Base-by-base conservation (phyloP, 1,140 invertebrate genomes). In the Idris sp. region DNA sequence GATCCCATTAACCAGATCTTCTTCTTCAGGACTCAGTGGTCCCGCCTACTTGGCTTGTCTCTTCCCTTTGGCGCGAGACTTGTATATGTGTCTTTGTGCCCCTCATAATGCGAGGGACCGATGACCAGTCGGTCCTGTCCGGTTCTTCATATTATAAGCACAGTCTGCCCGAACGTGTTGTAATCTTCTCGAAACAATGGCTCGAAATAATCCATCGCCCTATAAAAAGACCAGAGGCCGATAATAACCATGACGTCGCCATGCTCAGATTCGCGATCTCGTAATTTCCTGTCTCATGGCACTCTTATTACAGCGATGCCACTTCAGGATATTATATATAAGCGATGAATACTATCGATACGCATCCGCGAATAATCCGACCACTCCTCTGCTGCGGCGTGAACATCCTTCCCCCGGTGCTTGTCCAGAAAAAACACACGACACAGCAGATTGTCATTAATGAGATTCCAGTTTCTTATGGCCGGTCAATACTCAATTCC, bases 181-280 rank as follows among this genome's bases (percentile, higher is more conserved):
- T 82, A 86, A 86, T 86, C 79, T 85, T 84, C 81, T 85, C 82
- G 83, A 86, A 82, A 86, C 85, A 86, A 86, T 86, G 81, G 81
- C 76, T 79, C 79, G 79, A 76, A 81, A 77, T 79, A 71, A 76
- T 74, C 79, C 65, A 16, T 56, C 33, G 36, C 28, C 53, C 51
- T 31, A 62, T 46, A 76, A 71, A 65, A 65, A 76, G 56, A 77
- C 62, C 69, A 76, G 80, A 53, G 85, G 79, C 73, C 78, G 81
- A 83, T 85, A 85, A 85, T 86, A 82, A 82, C 81, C 78, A 73
- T 81, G 79, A 84, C 79, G 77, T 59, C 54, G 54, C 49, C 56
- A n/a, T 25, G 56, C 40, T 68, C 14, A 72, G 74, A 67, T 65
- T 35, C 61, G 67, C 62, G 64, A 74, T 69, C 59, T 69, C 58